Base-by-base conservation (phyloP, 1,140 invertebrate genomes). In the Diachasma alloeum region DNA sequence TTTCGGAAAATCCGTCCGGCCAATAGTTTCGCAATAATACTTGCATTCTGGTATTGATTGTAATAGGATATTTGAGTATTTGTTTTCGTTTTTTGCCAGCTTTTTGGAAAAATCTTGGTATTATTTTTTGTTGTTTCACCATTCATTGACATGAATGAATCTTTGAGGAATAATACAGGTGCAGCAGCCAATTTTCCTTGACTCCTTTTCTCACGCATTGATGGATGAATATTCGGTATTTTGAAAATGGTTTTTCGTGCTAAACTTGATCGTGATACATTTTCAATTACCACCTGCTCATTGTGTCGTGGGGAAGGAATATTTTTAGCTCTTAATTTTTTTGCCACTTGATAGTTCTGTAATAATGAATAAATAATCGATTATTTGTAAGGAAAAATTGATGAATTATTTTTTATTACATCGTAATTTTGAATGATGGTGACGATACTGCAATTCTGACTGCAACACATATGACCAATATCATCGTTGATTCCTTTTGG, bases 381-480 rank as follows among this genome's bases (percentile, higher is more conserved):
- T 72, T 69, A 36, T 37, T 11, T 15, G 13, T 68, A 15, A 53
- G 0, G 46, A 4, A 68, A 10, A 48, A 68, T 46, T 69, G 13
- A 3, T 31, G 31, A 6, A 39, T 68, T 44, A 48, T 66, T 53
- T 6, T 42, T 26, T 37, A 15, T 15, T 63, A 77, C 83, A 44
- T 81, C 31, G 6, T 70, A n/a, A 26, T 31, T 74, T 78, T 81
- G 75, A 31, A 81, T 37, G 24, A 83, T 73, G 17, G 83, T 83
- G 10, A 79, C 66, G 24, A 84, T 13, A 74, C 81, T 71, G 59
- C 83, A 84, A 6, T 24, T 68, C 36, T 76, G 22, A 15, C 78
- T 39, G 31, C 82, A 83, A 46, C 83, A 84, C 66, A 79, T 36
- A 36, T 84, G 83, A 39, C 75, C 79, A n/a, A 81, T 24, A 15